phyloP scores from a whole-genome alignment of 2,113 vertebrate genomes.

The Aythya baeri region DNA sequence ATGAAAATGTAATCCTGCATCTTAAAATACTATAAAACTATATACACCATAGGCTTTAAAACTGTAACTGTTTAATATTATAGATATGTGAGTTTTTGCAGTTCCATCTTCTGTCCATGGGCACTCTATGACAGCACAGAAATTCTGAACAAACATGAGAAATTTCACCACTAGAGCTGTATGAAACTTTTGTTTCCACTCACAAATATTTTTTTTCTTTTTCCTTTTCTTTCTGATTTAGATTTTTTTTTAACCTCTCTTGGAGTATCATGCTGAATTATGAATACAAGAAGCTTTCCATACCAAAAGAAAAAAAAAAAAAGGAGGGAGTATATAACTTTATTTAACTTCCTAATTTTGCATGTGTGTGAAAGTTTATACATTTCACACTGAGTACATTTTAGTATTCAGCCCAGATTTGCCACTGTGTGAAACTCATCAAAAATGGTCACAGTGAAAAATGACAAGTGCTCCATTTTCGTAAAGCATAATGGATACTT shows the following conservation, averaged over 20 bases:
- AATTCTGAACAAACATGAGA: background rate
- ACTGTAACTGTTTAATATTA: background rate
- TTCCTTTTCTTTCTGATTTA: background rate
- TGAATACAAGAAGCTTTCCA: background rate
- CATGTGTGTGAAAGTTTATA: background rate
- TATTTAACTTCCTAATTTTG: background rate
- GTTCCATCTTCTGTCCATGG: background rate
- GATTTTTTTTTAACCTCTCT: background rate
- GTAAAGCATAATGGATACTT: conserved; percentile 25
- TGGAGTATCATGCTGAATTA: background rate
- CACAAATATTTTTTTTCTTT: background rate
- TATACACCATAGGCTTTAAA: background rate
- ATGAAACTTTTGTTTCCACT: background rate
- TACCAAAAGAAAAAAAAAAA: background rate
- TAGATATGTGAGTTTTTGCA: background rate
- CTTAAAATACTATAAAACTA: background rate
- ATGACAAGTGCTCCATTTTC: conserved; percentile 16
- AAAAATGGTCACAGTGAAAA: conserved; percentile 30
- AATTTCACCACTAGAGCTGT: conserved; percentile 20
- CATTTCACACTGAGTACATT: background rate
- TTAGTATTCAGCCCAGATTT: background rate
- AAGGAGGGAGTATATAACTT: background rate
- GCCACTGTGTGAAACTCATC: background rate
- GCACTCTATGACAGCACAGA: background rate
- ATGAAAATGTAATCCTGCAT: background rate